Evolutionary conservation across 2,113 vertebrate genomes (phyloP).

Genomic region (Indicator indicator): DNA sequence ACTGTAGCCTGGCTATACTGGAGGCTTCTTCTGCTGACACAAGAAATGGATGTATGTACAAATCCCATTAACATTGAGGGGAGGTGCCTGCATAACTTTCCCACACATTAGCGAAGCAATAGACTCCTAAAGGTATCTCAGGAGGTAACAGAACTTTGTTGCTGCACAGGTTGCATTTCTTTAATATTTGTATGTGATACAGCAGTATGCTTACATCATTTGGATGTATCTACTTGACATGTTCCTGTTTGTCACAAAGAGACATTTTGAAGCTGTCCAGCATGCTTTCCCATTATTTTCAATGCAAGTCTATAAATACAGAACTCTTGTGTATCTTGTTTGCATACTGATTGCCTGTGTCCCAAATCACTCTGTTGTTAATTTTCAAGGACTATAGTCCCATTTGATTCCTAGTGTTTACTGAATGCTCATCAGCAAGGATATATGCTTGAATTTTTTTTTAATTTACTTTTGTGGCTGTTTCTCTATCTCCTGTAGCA

Average conservation of each 20-base stretch:
- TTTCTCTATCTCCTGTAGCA: slow-evolving; percentile 7
- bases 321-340: neutral
- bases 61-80: slow-evolving; percentile 44
- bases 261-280: neutral
- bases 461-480: neutral
- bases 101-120: neutral
- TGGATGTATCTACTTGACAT: neutral
- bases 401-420: neutral
- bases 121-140: slow-evolving; percentile 12
- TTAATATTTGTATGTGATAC: neutral
- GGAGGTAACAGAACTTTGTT: neutral
- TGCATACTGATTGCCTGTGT: slow-evolving; percentile 9
- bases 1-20: neutral
- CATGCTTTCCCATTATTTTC: neutral
- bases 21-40: slow-evolving; percentile 39
- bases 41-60: slow-evolving; percentile 37
- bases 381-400: neutral
- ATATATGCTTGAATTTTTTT: neutral
- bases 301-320: neutral
- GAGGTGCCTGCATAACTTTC: slow-evolving; percentile 55
- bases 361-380: neutral
- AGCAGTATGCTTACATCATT: neutral
- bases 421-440: neutral
- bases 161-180: neutral
- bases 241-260: slow-evolving; percentile 21